Conservation (phyloP, 2,113 vertebrate species). For the Egretta garzetta region DNA sequence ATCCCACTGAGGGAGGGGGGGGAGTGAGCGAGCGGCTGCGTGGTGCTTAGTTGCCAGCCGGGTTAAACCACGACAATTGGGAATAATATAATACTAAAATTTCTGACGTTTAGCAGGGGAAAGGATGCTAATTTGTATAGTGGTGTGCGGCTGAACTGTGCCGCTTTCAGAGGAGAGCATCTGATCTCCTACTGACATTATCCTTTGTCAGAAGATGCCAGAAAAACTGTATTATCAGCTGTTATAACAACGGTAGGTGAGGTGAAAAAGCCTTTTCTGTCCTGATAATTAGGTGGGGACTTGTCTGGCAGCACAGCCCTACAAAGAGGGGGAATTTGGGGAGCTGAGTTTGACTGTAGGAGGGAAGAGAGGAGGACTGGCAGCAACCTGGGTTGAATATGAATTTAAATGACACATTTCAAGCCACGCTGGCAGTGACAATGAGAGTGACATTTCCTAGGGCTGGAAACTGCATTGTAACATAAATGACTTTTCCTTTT, state of each 20-base stretch:
- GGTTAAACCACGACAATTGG: too few relatives aligned
- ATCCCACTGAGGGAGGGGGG: too few relatives aligned
- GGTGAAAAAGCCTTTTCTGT: neutral
- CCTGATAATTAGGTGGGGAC: neutral
- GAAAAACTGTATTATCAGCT: neutral
- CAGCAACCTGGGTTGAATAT: neutral
- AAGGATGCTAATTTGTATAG: neutral
- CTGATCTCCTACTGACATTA: neutral
- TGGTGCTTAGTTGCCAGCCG: too few relatives aligned
- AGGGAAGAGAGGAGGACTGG: neutral
- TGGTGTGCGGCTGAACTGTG: accelerated
- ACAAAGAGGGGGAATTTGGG: neutral
- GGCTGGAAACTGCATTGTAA: neutral
- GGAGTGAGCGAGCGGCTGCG: too few relatives aligned
- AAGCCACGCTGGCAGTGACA: neutral
- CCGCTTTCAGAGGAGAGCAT: neutral
- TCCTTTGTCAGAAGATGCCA: neutral
- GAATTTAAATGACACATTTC: neutral
- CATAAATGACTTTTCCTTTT: neutral
- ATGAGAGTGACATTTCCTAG: neutral
- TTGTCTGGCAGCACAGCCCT: neutral
- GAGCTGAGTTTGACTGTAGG: neutral
- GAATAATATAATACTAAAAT: neutral
- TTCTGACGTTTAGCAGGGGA: neutral
- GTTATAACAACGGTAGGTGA: neutral